phyloP scores from a whole-genome alignment of 2,888 invertebrate species.

The Vandiemenella viatica region DNA sequence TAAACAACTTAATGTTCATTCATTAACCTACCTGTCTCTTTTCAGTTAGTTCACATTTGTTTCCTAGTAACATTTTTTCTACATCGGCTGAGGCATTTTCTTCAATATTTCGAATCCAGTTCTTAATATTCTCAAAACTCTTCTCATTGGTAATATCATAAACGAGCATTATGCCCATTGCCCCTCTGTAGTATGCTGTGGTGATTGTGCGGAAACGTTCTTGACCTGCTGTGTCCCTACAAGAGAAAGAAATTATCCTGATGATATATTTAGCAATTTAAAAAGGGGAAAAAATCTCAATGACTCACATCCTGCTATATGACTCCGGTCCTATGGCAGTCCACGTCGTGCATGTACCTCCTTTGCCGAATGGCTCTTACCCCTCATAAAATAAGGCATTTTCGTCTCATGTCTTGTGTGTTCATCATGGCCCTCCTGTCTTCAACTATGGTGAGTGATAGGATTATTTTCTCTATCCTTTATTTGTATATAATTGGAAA shows the following conservation, averaged over 20 bases:
- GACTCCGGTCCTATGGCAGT: no score
- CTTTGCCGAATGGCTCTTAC: no score
- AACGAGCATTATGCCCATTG: constrained; percentile 99
- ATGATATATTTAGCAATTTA: not conserved
- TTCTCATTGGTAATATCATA: constrained; percentile 99
- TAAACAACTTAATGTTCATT: no score
- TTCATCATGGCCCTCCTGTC: no score
- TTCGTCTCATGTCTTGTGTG: no score
- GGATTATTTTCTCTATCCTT: no score
- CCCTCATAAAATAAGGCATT: no score
- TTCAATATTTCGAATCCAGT: constrained; percentile 98
- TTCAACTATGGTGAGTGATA: no score
- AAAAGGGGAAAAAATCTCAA: not conserved
- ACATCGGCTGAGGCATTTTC: constrained; percentile 98
- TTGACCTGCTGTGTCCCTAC: constrained; percentile 96
- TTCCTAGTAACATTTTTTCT: constrained; percentile 96
- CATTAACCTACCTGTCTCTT: constrained; percentile 58
- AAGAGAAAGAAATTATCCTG: not conserved
- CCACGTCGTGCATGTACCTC: no score
- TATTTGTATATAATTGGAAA: no score
- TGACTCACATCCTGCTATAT: not conserved
- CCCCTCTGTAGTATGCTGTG: constrained; percentile 98
- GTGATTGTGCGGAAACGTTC: constrained; percentile 98
- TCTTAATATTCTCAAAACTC: constrained; percentile 97
- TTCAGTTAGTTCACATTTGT: constrained; percentile 96